Percentiles rank a stretch among this genome's conserved stretches.
phyloP scores from a whole-genome alignment of 2,113 vertebrate genomes.

The Oreocharis arfaki region DNA sequence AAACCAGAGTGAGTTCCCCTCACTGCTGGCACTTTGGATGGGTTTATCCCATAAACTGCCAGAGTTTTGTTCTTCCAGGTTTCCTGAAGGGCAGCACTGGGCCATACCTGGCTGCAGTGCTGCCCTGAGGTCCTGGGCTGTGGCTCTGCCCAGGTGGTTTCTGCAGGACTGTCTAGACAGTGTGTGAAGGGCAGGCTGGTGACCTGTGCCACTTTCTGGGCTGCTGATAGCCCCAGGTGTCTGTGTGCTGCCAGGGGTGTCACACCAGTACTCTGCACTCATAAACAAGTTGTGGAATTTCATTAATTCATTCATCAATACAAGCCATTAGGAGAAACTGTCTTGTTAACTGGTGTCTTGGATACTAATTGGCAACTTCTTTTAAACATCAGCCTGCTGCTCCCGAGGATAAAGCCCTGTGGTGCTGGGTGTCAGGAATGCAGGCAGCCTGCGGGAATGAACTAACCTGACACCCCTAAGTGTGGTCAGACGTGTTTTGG shows the following conservation, averaged over 20 bases:
- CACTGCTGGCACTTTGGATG: neutral
- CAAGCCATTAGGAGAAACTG: neutral
- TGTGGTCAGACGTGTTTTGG: neutral
- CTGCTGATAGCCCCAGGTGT: neutral
- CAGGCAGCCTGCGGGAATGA: neutral
- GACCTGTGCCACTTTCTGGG: neutral
- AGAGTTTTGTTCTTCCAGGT: neutral
- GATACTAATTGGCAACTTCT: neutral
- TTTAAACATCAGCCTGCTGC: neutral
- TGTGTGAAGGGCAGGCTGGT: neutral
- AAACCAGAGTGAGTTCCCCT: neutral
- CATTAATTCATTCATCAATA: slow-evolving; percentile 20
- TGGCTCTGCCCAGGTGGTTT: neutral
- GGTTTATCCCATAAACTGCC: neutral
- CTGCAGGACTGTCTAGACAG: neutral
- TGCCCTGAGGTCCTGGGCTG: neutral
- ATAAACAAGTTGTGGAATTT: neutral
- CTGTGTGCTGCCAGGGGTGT: neutral
- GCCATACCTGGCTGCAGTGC: neutral
- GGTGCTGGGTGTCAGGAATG: neutral
- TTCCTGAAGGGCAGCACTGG: neutral
- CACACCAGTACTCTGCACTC: neutral
- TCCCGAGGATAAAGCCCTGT: neutral
- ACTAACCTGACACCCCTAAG: neutral
- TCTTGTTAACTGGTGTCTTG: neutral